Base-by-base conservation (phyloP, 2,113 vertebrate species). In the Ophthalmolycus amberensis region DNA sequence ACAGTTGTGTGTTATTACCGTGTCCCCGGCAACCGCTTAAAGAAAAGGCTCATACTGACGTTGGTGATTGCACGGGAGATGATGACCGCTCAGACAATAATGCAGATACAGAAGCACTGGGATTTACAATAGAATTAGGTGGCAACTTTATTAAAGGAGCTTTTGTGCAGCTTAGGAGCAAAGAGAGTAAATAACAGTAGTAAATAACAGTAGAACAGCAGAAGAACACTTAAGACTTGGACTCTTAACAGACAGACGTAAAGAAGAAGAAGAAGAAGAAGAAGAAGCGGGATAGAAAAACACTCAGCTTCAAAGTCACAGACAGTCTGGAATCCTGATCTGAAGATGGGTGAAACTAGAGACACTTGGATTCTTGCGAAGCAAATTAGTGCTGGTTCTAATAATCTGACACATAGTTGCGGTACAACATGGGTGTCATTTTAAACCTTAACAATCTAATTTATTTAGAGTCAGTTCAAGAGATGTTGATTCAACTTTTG, bases 91-190 rank as follows among this genome's bases (percentile, higher is more conserved):
- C 32, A n/a, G 46, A 68, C 69, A 42, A 32, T 65, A 65, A 58
- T 60, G 71, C 81, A 72, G 63, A 72, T 42, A 70, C 65, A 20
- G 27, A 52, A 27, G 77, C 42, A 27, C 54, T 63, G 54, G 37
- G 85, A 75, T 77, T 70, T 80, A 60, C 77, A 88, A 87, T 84
- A 63, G 20, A 87, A 86, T 86, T 84, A 90, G 66, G 62, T 70
- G 75, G 63, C 40, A 72, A 58, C 60, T 59, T 66, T 83, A 85
- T 89, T 75, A 79, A 75, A 69, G 60, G 12, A 59, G 2, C 20
- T 52, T 76, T 46, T 62, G 44, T 80, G 77, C 62, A 20, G 68
- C 63, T 87, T 65, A 32, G 71, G 37, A 60, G 52, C 48, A 75
- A 68, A 63, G 25, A 44, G 3, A 79, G 37, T 32, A 65, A 64